Evolutionary conservation across 2,888 invertebrate species (phyloP), one percentile per base, ranked within the genome.

Genomic region (Scaptomyza tumidula): DNA sequence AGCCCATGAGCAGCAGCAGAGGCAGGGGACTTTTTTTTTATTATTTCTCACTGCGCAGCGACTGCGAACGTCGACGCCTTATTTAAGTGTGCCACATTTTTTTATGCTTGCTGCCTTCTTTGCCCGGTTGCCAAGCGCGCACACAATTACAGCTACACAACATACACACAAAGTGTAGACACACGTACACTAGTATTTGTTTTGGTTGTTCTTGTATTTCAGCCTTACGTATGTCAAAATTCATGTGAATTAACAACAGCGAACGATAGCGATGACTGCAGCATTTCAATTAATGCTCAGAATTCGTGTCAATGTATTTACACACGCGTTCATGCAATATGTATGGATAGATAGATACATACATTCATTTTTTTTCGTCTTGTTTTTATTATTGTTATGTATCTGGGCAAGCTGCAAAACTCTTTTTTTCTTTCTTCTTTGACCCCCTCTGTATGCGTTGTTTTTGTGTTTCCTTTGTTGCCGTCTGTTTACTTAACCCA

Each of bases 11-110:
- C 9, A 37, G 41, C 41, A 41, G 41, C 62, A 59, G 58, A 58
- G 64, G 67, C 55, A 64, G 80, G 83, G 84, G 76, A 73, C 71
- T 78, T 82, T 78, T 81, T 72, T 52, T 31, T 81, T 72, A 39
- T 31, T 33, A 33, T 33, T 24, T 19, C 39, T 16, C 41, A 41
- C 50, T 39, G 68, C 71, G 80, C 80, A 74, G 84, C 76, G 56
- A 74, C 83, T 62, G 68, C 84, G 66, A 65, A 65, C 80, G 78
- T 67, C 68, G 63, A 58, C 76, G 79, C 62, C 65, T 65, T 71
- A 60, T 67, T 80, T 84, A 83, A 83, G 86, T 83, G 83, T 83
- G 83, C 83, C 83, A 83, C 86, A 86, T 86, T 81, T 80, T 69
- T 71, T 45, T 75, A 74, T 80, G 70, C 66, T 66, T 35, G 54